These are phyloP conservation scores for Eilema sororculum DNA, from an alignment of 2,888 invertebrate species.

Conservation along the genomic window DNA sequence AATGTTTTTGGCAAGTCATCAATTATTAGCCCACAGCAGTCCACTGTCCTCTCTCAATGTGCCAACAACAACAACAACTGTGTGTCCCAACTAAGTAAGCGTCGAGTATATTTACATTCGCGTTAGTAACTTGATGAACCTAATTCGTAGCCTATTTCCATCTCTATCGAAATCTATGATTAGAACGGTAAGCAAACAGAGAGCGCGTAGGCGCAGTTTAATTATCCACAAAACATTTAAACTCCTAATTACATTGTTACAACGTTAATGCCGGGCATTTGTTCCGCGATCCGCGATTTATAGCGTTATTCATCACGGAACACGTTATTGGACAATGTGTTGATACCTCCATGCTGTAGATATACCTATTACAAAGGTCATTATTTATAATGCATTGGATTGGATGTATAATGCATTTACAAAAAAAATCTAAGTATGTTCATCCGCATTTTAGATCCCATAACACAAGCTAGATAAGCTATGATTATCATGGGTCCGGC, in stretches of 20 bases:
- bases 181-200: background rate
- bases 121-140: background rate
- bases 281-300: background rate
- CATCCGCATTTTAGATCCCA: no score
- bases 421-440: no score
- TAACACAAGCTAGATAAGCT: no score
- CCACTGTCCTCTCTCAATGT: no score
- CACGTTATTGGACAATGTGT: background rate
- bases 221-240: background rate
- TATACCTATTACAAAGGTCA: no score
- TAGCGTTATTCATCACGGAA: background rate
- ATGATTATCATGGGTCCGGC: no score
- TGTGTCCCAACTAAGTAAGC: no score
- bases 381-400: no score
- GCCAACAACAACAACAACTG: no score
- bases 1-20: background rate
- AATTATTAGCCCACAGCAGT: no score
- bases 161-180: background rate
- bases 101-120: background rate
- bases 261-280: background rate
- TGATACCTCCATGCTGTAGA: background rate
- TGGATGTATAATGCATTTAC: no score
- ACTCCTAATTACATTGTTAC: background rate
- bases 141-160: no score
- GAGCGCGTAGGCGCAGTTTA: background rate